Base-by-base conservation (phyloP, 2,113 vertebrate genomes). In the Puffinus mauretanicus region DNA sequence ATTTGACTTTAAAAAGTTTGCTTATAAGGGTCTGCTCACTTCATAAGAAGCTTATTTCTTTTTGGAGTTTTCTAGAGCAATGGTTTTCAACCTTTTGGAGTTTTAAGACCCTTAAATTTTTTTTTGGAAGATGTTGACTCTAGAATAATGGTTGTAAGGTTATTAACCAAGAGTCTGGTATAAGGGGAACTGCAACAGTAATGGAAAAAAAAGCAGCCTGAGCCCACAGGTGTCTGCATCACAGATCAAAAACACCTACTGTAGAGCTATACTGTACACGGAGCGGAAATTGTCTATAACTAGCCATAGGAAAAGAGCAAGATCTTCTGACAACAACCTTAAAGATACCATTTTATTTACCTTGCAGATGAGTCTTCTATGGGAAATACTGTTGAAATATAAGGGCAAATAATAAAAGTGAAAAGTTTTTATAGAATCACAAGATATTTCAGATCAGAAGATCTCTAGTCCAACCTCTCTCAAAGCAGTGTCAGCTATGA, bases 261-360 rank as follows among this genome's bases (percentile, higher is more conserved):
- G 57, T 25, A 73, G 54, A 19, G 10, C 27, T 73, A 29, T 8
- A 11, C 27, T 34, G 15, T 38, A 34, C 7, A 1, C 0, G 0
- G 64, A 42, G 54, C 20, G 54, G 47, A 54, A 84, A 38, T 54
- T 51, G 5, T 19, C 70, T 32, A 0, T 26, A 58, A 26, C 21
- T n/a, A 38, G 14, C 7, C 11, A 4, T 0, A 54, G 70, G 77
- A 67, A 78, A 91, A 73, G n/a, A 47, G 17, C 2, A 30, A 88
- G 40, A 3, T 46, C 32, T 60, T 69, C 65, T 62, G 16, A 57
- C 22, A 80, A 8, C 61, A 47, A 19, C 52, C 44, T 36, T n/a
- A 36, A 38, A 71, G 25, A 9, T 36, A 25, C 11, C 14, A 29
- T 52, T 62, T 75, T 44, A 30, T 66, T 77, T 69, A 18, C 21